Conservation (phyloP, 2,888 invertebrate species). For the Mechanitis mazaeus region DNA sequence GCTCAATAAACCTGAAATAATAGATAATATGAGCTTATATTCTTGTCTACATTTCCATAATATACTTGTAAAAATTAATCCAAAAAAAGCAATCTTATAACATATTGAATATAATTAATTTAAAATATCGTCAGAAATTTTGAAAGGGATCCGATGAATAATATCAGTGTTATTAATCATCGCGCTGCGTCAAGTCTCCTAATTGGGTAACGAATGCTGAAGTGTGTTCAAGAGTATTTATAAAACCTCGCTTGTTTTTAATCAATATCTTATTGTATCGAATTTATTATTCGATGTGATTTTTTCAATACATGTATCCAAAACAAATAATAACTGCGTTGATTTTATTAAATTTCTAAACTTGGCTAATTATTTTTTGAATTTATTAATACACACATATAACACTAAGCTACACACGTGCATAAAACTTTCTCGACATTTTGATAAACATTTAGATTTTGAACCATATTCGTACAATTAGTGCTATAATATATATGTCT, state of each 20-base stretch:
- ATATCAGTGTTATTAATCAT: slow-evolving; percentile 5
- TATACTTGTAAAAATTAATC: neutral
- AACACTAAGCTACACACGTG: no score
- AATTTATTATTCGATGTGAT: neutral
- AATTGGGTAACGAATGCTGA: slow-evolving; percentile 4
- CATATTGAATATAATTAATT: slow-evolving; percentile 1
- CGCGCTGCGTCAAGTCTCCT: neutral
- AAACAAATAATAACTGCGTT: no score
- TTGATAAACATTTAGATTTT: no score
- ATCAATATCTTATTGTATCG: neutral
- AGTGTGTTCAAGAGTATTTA: slow-evolving; percentile 6
- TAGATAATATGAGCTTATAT: no score
- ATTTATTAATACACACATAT: no score
- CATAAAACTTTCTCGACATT: no score
- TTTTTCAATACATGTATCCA: no score
- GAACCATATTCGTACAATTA: no score
- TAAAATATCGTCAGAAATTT: slow-evolving; percentile 2
- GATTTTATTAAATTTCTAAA: no score
- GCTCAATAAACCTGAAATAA: no score
- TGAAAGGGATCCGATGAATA: slow-evolving; percentile 2
- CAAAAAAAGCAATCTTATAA: neutral
- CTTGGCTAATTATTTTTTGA: no score
- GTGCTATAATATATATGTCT: no score
- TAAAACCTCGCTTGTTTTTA: neutral
- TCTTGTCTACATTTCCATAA: neutral